Percentiles rank a stretch among this genome's conserved stretches.
Conservation (phyloP, 2,888 invertebrate species). For the Melanophora roralis region DNA sequence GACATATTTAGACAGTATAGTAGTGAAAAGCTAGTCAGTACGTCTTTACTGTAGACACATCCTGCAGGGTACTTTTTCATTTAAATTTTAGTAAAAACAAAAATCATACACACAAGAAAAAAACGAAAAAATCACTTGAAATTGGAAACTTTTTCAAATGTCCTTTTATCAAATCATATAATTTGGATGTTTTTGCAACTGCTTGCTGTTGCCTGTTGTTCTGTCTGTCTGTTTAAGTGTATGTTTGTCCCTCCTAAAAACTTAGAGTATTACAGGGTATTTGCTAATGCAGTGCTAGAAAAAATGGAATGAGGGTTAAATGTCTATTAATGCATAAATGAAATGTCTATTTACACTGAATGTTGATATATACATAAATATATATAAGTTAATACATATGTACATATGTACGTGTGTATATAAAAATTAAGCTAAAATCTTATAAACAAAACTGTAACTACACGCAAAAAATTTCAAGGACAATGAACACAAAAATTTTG, state of each 20-base stretch:
- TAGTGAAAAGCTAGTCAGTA: too few relatives aligned
- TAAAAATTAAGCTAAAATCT: not conserved
- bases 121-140: constrained; percentile 70
- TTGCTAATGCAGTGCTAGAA: not conserved
- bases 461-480: too few relatives aligned
- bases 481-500: too few relatives aligned
- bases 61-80: constrained; percentile 49
- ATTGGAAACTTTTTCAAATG: constrained; percentile 76
- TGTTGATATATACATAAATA: constrained; percentile 55
- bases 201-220: constrained; percentile 37
- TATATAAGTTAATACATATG: constrained; percentile 12
- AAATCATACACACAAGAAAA: too few relatives aligned
- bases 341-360: constrained; percentile 56
- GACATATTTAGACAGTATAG: too few relatives aligned
- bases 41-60: too few relatives aligned
- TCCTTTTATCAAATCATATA: constrained; percentile 76
- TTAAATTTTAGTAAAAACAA: constrained; percentile 34
- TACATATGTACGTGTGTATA: too few relatives aligned
- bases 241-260: not conserved
- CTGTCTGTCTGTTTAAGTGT: constrained; percentile 6
- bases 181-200: constrained; percentile 76
- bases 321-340: not conserved
- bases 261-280: not conserved
- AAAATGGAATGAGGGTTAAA: constrained; percentile 8
- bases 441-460: not conserved